Base-by-base conservation (phyloP, 2,797 vertebrate genomes). In the Tamandua tetradactyla region DNA sequence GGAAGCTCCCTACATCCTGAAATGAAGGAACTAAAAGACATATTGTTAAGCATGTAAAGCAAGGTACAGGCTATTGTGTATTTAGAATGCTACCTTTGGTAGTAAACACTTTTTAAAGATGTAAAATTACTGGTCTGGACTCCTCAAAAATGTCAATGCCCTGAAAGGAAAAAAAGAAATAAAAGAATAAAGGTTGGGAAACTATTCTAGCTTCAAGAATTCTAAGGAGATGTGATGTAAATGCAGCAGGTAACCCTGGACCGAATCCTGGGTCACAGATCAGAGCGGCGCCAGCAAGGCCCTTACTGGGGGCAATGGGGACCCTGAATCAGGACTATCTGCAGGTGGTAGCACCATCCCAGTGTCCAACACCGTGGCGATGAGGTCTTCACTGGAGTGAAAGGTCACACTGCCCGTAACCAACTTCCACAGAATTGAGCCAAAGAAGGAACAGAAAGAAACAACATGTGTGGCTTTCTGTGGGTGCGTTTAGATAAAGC, bases 21-120 rank as follows among this genome's bases (percentile, higher is more conserved):
- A 59, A 0, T 32, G 18, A 57, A 17, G 20, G 74, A 10, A 40
- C 91, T 96, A 69, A 95, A 96, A 96, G 97, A 22, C n/a, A 15
- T 37, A 92, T 80, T 96, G 95, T 96, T 81, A 71, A 18, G 35
- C 0, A 74, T 55, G 49, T 47, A 86, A 88, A 42, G 72, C 27
- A 44, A 95, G 81, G 59, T 44, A 49, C 8, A 47, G 42, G 72
- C 18, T 20, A 66, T 7, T 7, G 44, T 25, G 3, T 9, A 55
- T 52, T 59, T 20, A 44, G 40, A 72, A 15, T 64, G 49, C 79
- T 80, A n/a, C 2, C 76, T 37, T 90, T 74, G 62, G 15, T 61
- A 42, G n/a, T n/a, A 1, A 30, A 6, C 7, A 22, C 7, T 55
- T 55, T 55, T 7, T 18, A 55, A 55, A 20, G 55, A 55, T 57